Conservation (phyloP, 1,140 invertebrate species). For the Halictus rubicundus region DNA sequence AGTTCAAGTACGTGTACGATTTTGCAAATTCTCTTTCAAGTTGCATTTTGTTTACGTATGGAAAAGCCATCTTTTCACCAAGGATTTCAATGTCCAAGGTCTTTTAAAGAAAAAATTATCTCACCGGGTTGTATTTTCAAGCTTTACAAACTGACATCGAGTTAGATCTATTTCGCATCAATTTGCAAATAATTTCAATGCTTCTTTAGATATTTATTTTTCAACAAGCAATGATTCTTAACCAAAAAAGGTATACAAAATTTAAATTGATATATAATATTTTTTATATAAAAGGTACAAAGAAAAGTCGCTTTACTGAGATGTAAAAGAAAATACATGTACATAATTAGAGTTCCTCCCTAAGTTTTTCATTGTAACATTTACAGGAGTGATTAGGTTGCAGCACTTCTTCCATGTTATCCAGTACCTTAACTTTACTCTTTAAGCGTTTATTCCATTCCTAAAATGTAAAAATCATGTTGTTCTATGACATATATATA, state of each 20-base stretch:
- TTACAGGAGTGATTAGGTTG: slow-evolving; percentile 81
- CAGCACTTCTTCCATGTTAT: slow-evolving; percentile 89
- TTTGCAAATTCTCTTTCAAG: not conserved
- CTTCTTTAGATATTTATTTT: not conserved
- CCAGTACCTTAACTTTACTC: slow-evolving; percentile 82
- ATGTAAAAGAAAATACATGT: not conserved
- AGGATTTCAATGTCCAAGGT: not conserved
- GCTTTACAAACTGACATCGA: too few relatives aligned
- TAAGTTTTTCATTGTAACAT: slow-evolving; percentile 78
- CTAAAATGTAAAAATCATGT: slow-evolving; percentile 74
- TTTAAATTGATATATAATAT: not conserved
- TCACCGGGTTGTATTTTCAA: too few relatives aligned
- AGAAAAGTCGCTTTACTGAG: slow-evolving; percentile 15
- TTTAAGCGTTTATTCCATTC: slow-evolving; percentile 88
- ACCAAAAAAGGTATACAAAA: not conserved
- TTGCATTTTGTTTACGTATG: not conserved
- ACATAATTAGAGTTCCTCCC: slow-evolving; percentile 78
- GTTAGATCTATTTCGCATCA: too few relatives aligned
- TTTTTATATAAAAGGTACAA: not conserved
- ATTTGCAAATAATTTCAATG: too few relatives aligned
- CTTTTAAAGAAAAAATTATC: not conserved
- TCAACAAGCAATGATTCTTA: slow-evolving; percentile 10
- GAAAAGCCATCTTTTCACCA: too few relatives aligned
- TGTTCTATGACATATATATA: slow-evolving; percentile 46
- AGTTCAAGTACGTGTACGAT: not conserved